Percentiles rank a stretch among this genome's conserved stretches.
Conservation (phyloP, 2,113 vertebrate genomes). For the Grallaria varia region DNA sequence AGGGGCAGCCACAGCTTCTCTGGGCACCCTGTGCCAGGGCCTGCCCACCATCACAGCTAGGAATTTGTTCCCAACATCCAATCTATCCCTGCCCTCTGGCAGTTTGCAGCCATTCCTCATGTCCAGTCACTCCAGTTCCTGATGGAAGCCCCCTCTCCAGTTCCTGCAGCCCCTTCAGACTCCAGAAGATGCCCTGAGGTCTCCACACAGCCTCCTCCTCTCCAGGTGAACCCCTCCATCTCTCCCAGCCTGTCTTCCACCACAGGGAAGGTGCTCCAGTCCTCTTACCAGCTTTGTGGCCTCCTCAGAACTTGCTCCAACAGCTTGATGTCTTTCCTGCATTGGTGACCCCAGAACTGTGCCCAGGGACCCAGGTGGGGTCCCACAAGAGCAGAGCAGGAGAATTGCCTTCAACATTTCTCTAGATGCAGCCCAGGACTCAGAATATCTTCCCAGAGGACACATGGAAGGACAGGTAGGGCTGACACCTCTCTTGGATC, state of each 20-base stretch:
- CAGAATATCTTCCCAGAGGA: accelerated
- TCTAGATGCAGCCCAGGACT: no score
- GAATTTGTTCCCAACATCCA: no score
- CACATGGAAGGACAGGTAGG: accelerated
- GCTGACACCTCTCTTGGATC: accelerated
- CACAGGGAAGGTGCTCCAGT: no score
- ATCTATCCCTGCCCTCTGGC: no score
- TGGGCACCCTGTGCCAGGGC: neutral
- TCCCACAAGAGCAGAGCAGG: no score
- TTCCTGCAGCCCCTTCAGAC: neutral
- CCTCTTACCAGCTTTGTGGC: neutral
- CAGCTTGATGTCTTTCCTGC: neutral
- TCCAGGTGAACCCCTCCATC: neutral
- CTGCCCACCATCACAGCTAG: no score
- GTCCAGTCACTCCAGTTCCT: neutral
- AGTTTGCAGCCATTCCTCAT: no score
- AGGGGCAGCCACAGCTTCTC: neutral
- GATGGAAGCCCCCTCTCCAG: neutral
- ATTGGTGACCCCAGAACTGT: neutral
- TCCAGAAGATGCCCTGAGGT: neutral
- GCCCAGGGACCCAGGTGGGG: no score
- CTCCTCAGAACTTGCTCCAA: no score
- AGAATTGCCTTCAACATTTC: no score
- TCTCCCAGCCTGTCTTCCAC: neutral
- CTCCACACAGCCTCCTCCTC: neutral